Percentiles rank a stretch among this genome's conserved stretches.
These are phyloP conservation scores for Fissipunctia ypsillon DNA, from an alignment of 2,888 invertebrate genomes.

Conservation along the genomic window DNA sequence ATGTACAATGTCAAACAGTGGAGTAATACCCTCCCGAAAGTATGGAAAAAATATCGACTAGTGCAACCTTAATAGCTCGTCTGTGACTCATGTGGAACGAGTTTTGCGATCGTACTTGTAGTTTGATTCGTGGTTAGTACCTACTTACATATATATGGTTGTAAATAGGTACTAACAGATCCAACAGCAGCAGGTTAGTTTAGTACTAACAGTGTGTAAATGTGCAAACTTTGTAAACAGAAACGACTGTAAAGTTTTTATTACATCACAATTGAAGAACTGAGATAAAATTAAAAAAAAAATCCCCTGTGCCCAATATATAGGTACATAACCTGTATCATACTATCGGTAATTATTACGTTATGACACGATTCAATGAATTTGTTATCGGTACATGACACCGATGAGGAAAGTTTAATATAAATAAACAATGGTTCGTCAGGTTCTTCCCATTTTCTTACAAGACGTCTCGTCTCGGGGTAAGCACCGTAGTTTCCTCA, in stretches of 20 bases:
- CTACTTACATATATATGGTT: background rate
- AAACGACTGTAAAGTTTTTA: background rate
- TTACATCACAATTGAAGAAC: constrained; percentile 2
- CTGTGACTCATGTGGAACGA: no score
- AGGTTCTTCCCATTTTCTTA: constrained; percentile 50
- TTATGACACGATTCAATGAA: background rate
- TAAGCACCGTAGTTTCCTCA: constrained; percentile 55
- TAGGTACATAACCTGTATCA: background rate
- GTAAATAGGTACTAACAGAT: no score
- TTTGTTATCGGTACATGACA: constrained; percentile 29
- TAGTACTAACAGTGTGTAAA: background rate
- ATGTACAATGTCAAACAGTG: no score
- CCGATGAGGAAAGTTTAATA: constrained; percentile 17
- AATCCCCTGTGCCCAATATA: constrained; percentile 14
- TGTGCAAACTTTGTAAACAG: background rate
- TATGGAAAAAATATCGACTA: no score
- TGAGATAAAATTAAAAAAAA: constrained; percentile 2
- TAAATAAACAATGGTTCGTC: constrained; percentile 31
- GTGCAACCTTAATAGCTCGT: no score
- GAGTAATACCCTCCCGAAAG: no score
- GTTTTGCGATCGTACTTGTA: no score
- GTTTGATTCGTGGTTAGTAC: background rate
- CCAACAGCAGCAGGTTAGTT: no score
- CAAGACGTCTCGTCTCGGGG: constrained; percentile 16
- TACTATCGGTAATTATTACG: background rate